Evolutionary conservation across 2,888 invertebrate genomes (phyloP), one percentile per base, ranked within the genome.

Genomic region (Hypselothyrea guttata): DNA sequence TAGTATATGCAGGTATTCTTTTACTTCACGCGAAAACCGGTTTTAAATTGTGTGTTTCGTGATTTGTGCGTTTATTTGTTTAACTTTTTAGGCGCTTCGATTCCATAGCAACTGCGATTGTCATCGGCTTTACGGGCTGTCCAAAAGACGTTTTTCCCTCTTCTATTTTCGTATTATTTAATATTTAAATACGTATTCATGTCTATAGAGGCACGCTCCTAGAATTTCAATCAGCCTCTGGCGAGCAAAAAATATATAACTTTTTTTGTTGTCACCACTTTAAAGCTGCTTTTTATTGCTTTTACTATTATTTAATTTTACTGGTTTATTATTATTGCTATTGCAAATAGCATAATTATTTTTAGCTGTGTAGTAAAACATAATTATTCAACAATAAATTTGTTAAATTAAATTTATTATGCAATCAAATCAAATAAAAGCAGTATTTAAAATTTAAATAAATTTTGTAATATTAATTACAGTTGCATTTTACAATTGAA

Each of bases 181-280:
- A 70, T 52, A 70, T 66, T 76, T 70, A 66, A 69, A 69, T 60
- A 28, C 3, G n/a, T 44, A 81, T 76, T 65, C 71, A 65, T 58
- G 61, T 40, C 57, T 52, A 37, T 41, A 53, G 47, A 18, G 18
- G 44, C 7, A 30, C 35, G 58, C 12, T 45, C 38, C 12, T 37
- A 37, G 83, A 82, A 78, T 65, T 49, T 38, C 45, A 65, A 75
- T 62, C 52, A 61, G 53, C 18, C 28, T 42, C 15, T 30, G 7
- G n/a, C n/a, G 38, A 49, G 64, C 51, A 51, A 55, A 41, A 38
- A 58, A 62, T 34, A n/a, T 44, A n/a, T n/a, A n/a, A n/a, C n/a
- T n/a, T n/a, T 51, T 52, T 44, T 46, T 40, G 22, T 22, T 42
- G 40, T 7, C 34, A 33, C 11, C 18, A n/a, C 51, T 42, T 40